Evolutionary conservation across 92 coral and sea anemone genomes (phyloP).

Genomic region (Palythoa grandis): DNA sequence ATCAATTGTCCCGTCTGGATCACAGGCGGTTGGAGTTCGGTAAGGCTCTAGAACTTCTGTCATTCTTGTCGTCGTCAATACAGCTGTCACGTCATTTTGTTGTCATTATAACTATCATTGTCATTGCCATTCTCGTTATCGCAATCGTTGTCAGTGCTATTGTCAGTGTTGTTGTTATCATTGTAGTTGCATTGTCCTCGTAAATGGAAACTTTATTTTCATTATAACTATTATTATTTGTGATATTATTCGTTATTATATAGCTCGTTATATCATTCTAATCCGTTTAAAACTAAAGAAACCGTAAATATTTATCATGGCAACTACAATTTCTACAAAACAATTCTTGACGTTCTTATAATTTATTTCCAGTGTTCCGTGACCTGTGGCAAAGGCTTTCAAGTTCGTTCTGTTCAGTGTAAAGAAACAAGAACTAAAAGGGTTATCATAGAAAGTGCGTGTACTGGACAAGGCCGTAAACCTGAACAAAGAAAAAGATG

Average conservation of each 20-base stretch:
- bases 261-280: no score
- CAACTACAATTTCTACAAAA: no score
- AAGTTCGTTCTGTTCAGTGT: slow-evolving; percentile 29
- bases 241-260: background rate
- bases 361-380: slow-evolving; percentile 26
- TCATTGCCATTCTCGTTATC: background rate
- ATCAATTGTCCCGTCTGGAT: slow-evolving; percentile 41
- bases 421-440: slow-evolving; percentile 27
- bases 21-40: slow-evolving; percentile 43
- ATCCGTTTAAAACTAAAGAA: no score
- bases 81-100: background rate
- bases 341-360: no score
- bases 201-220: background rate
- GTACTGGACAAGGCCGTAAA: background rate
- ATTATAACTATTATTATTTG: background rate
- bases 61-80: background rate
- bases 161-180: background rate
- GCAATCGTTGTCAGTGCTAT: background rate
- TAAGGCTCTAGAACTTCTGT: background rate
- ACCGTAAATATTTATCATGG: no score
- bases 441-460: background rate
- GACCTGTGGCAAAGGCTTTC: slow-evolving; percentile 37
- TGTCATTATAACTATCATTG: background rate
- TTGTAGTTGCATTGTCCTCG: background rate
- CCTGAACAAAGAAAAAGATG: slow-evolving; percentile 19